These are phyloP conservation scores for Tetranychus piercei DNA, from an alignment of 2,888 invertebrate species.

Conservation along the genomic window DNA sequence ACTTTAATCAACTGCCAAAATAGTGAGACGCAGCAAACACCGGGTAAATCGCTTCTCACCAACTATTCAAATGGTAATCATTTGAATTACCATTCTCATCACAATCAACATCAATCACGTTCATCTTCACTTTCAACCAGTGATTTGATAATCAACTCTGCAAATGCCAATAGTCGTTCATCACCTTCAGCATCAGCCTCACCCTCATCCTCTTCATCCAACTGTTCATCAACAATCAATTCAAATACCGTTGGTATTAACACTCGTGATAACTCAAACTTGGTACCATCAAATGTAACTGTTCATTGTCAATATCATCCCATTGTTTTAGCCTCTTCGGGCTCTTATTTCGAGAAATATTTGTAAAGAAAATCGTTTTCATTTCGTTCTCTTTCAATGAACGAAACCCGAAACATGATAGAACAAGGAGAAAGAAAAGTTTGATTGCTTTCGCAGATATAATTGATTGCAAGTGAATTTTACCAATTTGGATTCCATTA, in stretches of 20 bases:
- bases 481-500: too few species aligned
- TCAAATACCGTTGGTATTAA: not conserved
- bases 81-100: not conserved
- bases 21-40: too few species aligned
- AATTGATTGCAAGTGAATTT: too few species aligned
- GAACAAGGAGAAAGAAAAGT: not conserved
- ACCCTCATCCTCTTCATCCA: too few species aligned
- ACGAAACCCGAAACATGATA: too few species aligned
- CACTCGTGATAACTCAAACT: not conserved
- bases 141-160: not conserved
- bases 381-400: too few species aligned
- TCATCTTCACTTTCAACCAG: not conserved
- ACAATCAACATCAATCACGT: not conserved
- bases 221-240: not conserved
- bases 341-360: not conserved
- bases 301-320: conserved; percentile 1
- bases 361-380: not conserved
- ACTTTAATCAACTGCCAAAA: not conserved
- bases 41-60: too few species aligned
- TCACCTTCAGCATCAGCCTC: not conserved
- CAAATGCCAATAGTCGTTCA: not conserved
- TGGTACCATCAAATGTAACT: not conserved
- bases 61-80: too few species aligned
- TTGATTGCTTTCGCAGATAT: not conserved
- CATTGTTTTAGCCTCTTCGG: not conserved